phyloP scores from a whole-genome alignment of 2,888 invertebrate species.

The Elmis aenea region DNA sequence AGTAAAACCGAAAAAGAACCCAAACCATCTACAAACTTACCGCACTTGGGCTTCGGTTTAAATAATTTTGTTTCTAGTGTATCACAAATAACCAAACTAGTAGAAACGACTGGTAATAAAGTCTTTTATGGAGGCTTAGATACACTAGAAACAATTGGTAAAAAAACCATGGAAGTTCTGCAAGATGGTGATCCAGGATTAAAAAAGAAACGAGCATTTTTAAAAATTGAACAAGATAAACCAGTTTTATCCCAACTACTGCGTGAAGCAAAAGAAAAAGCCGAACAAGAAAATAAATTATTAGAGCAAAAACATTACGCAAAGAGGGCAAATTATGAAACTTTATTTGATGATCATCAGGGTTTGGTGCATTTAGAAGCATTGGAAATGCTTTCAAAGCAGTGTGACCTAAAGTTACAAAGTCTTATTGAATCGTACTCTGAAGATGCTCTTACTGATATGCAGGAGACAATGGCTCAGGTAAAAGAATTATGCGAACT shows the following conservation, averaged over 20 bases:
- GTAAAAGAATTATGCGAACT: constrained; percentile 74
- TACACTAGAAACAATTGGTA: constrained; percentile 88
- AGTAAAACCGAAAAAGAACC: constrained; percentile 2
- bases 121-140: constrained; percentile 78
- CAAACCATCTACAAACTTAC: background rate
- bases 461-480: constrained; percentile 73
- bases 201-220: constrained; percentile 68
- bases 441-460: constrained; percentile 57
- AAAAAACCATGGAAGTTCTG: constrained; percentile 89
- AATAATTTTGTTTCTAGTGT: constrained; percentile 64
- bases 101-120: constrained; percentile 56
- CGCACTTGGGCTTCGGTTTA: constrained; percentile 50
- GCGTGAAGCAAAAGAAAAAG: constrained; percentile 69
- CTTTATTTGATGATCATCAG: constrained; percentile 82
- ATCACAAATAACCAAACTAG: constrained; percentile 58
- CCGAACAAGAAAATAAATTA: constrained; percentile 54
- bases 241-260: constrained; percentile 61
- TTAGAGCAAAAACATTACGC: constrained; percentile 48
- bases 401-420: constrained; percentile 70
- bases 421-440: constrained; percentile 55
- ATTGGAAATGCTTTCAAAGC: constrained; percentile 82
- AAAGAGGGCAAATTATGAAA: constrained; percentile 64
- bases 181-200: constrained; percentile 90
- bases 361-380: constrained; percentile 88
- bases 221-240: constrained; percentile 59